Conservation (phyloP, 2,888 invertebrate species). For the Tetheella fluctuosa region DNA sequence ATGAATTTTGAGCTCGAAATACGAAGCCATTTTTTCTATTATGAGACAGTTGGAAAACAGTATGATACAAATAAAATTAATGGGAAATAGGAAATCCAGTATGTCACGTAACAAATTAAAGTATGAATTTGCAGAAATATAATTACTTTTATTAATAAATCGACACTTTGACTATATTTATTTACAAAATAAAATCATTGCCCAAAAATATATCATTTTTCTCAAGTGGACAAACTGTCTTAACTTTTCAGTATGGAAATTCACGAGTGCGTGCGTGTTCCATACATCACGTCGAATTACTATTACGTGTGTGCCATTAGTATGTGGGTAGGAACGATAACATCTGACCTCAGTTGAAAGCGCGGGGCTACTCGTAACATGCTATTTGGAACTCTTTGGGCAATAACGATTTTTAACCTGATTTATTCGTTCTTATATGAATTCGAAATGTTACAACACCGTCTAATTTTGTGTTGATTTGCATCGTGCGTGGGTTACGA, state of each 20-base stretch:
- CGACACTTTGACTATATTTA: too few species aligned
- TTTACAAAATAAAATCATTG: neutral
- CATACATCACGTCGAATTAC: conserved; percentile 51
- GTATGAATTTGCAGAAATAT: neutral
- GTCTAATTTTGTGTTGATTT: neutral
- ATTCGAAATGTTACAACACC: neutral
- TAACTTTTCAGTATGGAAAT: conserved; percentile 1
- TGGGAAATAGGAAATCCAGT: neutral
- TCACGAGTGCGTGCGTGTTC: conserved; percentile 25
- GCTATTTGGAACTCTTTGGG: conserved; percentile 2
- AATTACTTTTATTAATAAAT: too few species aligned
- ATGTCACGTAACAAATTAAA: neutral
- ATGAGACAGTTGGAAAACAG: neutral
- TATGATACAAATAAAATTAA: neutral
- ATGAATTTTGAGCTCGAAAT: neutral
- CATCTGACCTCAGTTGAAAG: conserved; percentile 38
- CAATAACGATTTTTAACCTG: conserved; percentile 3
- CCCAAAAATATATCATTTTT: neutral
- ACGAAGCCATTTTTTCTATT: neutral
- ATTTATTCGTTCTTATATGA: neutral
- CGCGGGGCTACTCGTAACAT: neutral
- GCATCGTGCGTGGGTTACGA: neutral
- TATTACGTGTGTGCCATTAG: conserved; percentile 48
- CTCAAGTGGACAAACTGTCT: neutral
- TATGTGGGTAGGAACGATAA: conserved; percentile 46